Base-by-base conservation (phyloP, 2,797 vertebrate genomes). In the Atherinosoma microstoma region DNA sequence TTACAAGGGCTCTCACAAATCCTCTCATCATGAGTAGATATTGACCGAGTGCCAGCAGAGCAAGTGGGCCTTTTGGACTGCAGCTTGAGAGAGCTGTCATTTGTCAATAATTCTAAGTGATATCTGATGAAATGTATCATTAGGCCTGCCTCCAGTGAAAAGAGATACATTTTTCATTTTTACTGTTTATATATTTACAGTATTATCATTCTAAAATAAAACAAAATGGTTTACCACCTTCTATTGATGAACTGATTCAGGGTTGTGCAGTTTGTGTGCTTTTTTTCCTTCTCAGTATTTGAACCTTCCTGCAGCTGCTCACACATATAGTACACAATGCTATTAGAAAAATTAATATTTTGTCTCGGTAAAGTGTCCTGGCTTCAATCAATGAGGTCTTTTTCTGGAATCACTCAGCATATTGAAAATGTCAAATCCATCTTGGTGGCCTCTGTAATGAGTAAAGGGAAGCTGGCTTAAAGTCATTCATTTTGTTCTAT, bases 401-500 rank as follows among this genome's bases (percentile, higher is more conserved):
- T 92, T 86, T 89, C 85, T 91, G 76, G 84, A 90, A 76, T 92
- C 90, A 89, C 92, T 92, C 91, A 91, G 87, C 40, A 78, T 94
- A 94, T 94, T 95, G 87, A 83, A 94, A 93, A 94, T 91, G 92
- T 93, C 91, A 90, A 92, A 94, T 93, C 93, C 89, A 92, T 94
- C 92, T 90, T 89, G 71, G 87, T 77, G 80, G 79, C 87, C 75
- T 82, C 79, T 80, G 80, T 87, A 92, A 91, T 85, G 83, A 90
- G 90, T 80, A 64, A 72, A 89, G 77, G 80, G 89, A 78, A 80
- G 75, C 82, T 73, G 85, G 72, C 83, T 89, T 84, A 57, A 79
- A 90, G 87, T 91, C 86, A 88, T 93, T 92, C 75, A 88, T 91
- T 93, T 89, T 85, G 82, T 89, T 93, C 91, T 88, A 91, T 93